Evolutionary conservation across 1,140 invertebrate genomes (phyloP).

Genomic region (Cardiocondyla obscurior): DNA sequence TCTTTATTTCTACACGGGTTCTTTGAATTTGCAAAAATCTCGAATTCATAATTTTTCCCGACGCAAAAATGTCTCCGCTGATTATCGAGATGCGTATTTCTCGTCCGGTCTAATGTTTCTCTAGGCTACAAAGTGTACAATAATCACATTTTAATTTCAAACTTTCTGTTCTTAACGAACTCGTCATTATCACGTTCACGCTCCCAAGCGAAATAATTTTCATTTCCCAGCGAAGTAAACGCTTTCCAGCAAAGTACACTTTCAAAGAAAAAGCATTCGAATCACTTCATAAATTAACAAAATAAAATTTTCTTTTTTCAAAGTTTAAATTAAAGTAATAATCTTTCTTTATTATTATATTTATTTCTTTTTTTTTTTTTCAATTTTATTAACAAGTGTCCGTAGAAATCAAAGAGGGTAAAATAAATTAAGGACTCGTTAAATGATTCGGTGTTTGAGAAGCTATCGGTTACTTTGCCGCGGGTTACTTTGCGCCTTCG

Average conservation of each 20-base stretch:
- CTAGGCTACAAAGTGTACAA: too few relatives aligned
- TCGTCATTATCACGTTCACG: neutral
- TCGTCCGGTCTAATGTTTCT: too few relatives aligned
- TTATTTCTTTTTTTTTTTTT: too few relatives aligned
- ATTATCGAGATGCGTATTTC: too few relatives aligned
- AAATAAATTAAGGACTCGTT: neutral
- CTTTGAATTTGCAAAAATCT: too few relatives aligned
- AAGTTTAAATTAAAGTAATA: neutral
- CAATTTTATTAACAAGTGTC: neutral
- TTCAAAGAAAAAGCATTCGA: neutral
- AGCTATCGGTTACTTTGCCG: neutral
- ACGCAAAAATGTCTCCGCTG: too few relatives aligned
- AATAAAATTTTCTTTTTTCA: neutral
- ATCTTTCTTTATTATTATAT: neutral
- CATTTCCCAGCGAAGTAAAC: neutral
- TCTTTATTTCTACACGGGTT: too few relatives aligned
- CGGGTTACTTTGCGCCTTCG: neutral
- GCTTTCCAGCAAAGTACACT: neutral
- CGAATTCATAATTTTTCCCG: too few relatives aligned
- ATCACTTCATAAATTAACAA: neutral
- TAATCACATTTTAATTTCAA: conserved; percentile 33
- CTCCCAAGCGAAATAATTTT: neutral
- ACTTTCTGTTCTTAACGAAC: conserved; percentile 7
- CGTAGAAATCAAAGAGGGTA: neutral
- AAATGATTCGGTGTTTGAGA: neutral